Conservation (phyloP, 2,113 vertebrate species). For the Erpornis zantholeuca region DNA sequence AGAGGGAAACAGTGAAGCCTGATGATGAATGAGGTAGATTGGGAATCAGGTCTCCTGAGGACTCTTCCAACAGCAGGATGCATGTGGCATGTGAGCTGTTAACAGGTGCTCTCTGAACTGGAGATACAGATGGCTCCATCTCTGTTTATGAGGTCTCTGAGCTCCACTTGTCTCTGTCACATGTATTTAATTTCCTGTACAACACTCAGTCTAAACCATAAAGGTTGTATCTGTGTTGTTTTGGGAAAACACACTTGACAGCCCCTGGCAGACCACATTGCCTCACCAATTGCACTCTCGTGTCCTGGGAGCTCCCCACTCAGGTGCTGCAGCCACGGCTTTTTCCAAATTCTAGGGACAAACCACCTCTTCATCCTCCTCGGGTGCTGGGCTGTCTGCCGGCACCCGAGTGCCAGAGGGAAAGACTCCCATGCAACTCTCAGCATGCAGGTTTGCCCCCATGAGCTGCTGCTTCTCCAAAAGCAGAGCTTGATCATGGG, state of each 20-base stretch:
- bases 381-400: background rate
- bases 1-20: background rate
- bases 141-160: slow-evolving; percentile 15
- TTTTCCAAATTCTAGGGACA: background rate
- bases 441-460: background rate
- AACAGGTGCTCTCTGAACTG: slow-evolving; percentile 52
- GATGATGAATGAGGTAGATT: slow-evolving; percentile 20
- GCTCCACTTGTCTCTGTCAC: slow-evolving; percentile 11
- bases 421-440: background rate
- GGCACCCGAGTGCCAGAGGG: background rate
- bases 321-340: background rate
- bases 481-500: background rate
- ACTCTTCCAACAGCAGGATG: slow-evolving; percentile 14
- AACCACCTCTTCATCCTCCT: background rate
- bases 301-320: background rate
- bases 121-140: slow-evolving; percentile 24
- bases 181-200: slow-evolving; percentile 52
- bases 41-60: slow-evolving; percentile 27
- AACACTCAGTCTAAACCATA: background rate
- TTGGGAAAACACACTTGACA: background rate
- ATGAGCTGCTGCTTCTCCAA: background rate
- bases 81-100: background rate
- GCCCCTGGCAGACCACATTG: background rate
- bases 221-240: background rate
- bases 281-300: background rate